Base-by-base conservation (phyloP, 2,113 vertebrate genomes). In the human (Homo sapiens) region DNA sequence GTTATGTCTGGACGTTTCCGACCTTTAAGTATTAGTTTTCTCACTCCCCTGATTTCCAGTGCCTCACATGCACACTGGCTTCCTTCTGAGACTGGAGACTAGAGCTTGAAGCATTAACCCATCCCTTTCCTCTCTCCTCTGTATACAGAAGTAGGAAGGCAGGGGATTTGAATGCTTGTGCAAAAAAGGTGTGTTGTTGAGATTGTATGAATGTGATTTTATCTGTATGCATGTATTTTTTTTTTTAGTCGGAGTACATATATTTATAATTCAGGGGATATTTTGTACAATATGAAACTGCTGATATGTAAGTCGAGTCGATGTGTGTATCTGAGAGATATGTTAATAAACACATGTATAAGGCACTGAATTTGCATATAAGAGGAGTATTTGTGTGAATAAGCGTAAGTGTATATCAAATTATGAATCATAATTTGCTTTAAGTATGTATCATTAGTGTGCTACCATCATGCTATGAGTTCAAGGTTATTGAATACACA, bases 21-120 rank as follows among this genome's bases (percentile, higher is more conserved):
- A 90, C 10, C 68, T 20, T 35, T 5, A 78, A 85, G 14, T 17
- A 38, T 38, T 73, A 55, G 0, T 57, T 78, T 20, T 52, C 68
- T 20, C 18, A 0, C 0, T 35, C 45, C 20, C 16, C 23, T 43
- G 7, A n/a, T 6, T 16, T 11, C 2, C 22, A 40, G 22, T 91
- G 59, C 6, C 32, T 93, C 23, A 8, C 32, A 48, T 22, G 81
- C 73, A 30, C 11, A 45, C 6, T 61, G 30, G 25, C 10, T 90
- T 88, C 94, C 96, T 84, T 84, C n/a, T 92, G 95, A 95, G 97
- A 87, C 52, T 75, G 1, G 17, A 88, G 18, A 22, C 7, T 57
- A 72, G 68, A 61, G 17, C 22, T 57, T 22, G n/a, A 83, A 57
- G 6, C 0, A 75, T 96, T 97, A 97, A 96, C 95, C 43, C 68